Evolutionary conservation across 2,113 vertebrate genomes (phyloP).

Genomic region (Cyanoramphus novaezelandiae): DNA sequence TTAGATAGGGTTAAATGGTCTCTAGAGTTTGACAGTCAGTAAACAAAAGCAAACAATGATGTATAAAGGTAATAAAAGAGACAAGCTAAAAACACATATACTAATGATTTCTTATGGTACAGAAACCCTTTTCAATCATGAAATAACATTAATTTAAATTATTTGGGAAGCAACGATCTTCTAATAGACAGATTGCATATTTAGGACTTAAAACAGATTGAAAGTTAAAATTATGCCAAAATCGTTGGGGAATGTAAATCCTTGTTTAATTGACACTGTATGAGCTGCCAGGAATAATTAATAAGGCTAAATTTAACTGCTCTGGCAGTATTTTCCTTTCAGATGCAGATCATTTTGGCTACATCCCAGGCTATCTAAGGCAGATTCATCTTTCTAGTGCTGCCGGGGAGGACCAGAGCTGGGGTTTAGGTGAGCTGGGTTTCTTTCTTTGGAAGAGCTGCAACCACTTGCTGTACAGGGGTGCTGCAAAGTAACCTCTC

Average conservation of each 20-base stretch:
- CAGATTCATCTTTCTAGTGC: neutral
- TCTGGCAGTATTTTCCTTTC: conserved; percentile 26
- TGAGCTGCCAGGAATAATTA: conserved; percentile 39
- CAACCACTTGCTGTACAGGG: neutral
- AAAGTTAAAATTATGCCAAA: conserved; percentile 24
- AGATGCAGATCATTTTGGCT: neutral
- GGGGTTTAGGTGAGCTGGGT: neutral
- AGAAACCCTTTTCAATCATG: neutral
- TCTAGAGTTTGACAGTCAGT: neutral
- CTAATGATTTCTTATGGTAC: neutral
- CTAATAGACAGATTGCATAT: conserved; percentile 2
- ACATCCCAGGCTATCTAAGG: neutral
- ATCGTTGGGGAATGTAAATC: neutral
- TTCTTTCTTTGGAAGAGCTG: neutral
- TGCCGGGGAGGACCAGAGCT: neutral
- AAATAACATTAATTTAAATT: neutral
- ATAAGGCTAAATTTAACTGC: conserved; percentile 36
- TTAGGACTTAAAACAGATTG: neutral
- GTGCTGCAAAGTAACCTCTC: neutral
- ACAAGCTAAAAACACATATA: neutral
- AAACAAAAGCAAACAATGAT: neutral
- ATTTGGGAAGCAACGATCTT: neutral
- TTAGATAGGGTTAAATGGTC: neutral
- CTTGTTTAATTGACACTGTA: neutral
- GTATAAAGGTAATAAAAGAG: neutral